Conservation (phyloP, 2,888 invertebrate species). For the Venustoraphidia nigricollis region DNA sequence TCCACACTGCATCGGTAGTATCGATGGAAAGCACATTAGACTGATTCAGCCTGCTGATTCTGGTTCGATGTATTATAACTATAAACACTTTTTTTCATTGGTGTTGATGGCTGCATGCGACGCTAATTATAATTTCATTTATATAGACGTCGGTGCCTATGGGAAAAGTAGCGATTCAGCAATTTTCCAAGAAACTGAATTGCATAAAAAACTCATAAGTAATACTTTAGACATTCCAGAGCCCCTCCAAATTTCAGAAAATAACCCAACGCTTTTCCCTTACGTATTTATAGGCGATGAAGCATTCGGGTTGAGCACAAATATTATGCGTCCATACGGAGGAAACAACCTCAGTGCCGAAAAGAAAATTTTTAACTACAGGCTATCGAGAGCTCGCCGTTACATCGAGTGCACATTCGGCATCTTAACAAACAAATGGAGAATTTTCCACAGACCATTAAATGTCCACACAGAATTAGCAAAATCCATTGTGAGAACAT, state of each 20-base stretch:
- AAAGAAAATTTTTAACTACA: constrained; percentile 4
- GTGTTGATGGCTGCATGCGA: constrained; percentile 11
- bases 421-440: constrained; percentile 5
- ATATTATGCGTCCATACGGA: constrained; percentile 5
- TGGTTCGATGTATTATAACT: constrained; percentile 2
- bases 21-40: not conserved
- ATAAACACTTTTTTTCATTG: constrained; percentile 14
- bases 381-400: constrained; percentile 4
- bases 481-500: too few species aligned
- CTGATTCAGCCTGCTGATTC: constrained; percentile 1
- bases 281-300: constrained; percentile 7
- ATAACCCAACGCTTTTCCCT: not conserved
- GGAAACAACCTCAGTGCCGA: constrained; percentile 1
- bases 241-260: constrained; percentile 1
- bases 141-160: constrained; percentile 15
- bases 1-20: constrained; percentile 5
- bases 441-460: constrained; percentile 3
- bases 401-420: constrained; percentile 6
- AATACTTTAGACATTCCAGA: constrained; percentile 3
- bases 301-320: constrained; percentile 7
- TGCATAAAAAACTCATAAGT: constrained; percentile 11
- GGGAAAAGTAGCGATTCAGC: constrained; percentile 15
- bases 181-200: constrained; percentile 15
- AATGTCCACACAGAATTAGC: not conserved
- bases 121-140: constrained; percentile 12